phyloP scores from a whole-genome alignment of 2,797 vertebrate genomes.

The Chaetodon trifasciatus region DNA sequence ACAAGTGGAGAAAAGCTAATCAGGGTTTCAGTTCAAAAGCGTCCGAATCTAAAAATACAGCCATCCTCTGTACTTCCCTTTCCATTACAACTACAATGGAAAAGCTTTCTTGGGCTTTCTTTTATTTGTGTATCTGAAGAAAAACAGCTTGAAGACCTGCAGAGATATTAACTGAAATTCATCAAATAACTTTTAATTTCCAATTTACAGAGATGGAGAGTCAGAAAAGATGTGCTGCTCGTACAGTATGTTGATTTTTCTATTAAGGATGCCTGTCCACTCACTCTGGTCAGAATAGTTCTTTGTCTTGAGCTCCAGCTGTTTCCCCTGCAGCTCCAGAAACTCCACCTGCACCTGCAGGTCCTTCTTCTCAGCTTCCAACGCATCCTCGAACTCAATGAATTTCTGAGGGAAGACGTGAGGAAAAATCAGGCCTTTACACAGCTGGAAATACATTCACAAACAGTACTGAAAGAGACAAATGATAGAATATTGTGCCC shows the following conservation, averaged over 20 bases:
- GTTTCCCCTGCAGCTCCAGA: slow-evolving; percentile 95
- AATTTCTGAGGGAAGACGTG: slow-evolving; percentile 88
- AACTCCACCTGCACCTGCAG: slow-evolving; percentile 95
- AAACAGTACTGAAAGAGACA: not conserved
- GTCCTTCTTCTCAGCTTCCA: slow-evolving; percentile 99
- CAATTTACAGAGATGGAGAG: not conserved
- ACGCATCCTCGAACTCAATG: slow-evolving; percentile 97
- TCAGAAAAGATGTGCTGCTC: slow-evolving; percentile 1
- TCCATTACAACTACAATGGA: slow-evolving; percentile 4
- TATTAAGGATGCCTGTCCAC: slow-evolving; percentile 54
- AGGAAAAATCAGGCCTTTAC: not conserved
- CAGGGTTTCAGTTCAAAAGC: slow-evolving; percentile 8
- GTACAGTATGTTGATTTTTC: not conserved
- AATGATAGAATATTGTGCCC: not conserved
- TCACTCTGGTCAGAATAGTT: slow-evolving; percentile 98
- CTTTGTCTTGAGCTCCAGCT: slow-evolving; percentile 96
- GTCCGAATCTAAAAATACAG: slow-evolving; percentile 41
- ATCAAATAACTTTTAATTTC: not conserved
- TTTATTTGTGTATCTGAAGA: not conserved
- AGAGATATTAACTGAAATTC: not conserved
- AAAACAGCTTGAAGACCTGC: not conserved
- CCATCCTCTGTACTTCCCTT: slow-evolving; percentile 16
- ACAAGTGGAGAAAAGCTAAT: slow-evolving; percentile 1
- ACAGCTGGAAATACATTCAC: not conserved
- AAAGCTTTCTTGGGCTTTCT: not conserved